Base-by-base conservation (phyloP, 2,888 invertebrate genomes). In the Caenorhabditis sinica region DNA sequence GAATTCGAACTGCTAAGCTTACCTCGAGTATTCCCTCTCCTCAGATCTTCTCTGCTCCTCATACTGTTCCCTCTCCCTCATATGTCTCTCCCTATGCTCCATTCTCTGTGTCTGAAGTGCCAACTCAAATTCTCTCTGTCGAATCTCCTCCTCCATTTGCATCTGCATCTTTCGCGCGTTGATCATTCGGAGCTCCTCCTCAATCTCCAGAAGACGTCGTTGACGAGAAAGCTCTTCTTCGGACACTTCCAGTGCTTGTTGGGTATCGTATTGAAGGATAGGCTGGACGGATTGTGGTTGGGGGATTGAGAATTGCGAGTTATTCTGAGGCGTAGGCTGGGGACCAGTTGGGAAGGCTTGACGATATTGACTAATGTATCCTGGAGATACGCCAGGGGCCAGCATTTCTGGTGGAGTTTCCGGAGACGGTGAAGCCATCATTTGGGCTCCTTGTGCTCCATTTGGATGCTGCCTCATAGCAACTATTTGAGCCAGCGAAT, bases 121-220 rank as follows among this genome's bases (percentile, higher is more conserved):
- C 49, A 76, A n/a, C 30, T 76, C 68, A 17, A 20, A 11, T 25
- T 76, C 75, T 2, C 68, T 43, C n/a, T 49, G 43, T 23, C 66
- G 13, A 5, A 76, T 28, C 56, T 76, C 68, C 6, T 43, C 75
- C n/a, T 65, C 66, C 60, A 76, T 76, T 25, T 56, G 66, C 58
- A 68, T 66, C 11, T 63, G 71, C 3, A 43, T 4, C 43, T 79
- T 71, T 13, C 71, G 20, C 13, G 11, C 40, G 36, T 72, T 65
- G 23, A 80, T 65, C 23, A 13, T 30, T 13, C 45, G n/a, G 2
- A 80, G 43, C 58, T 80, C 72, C 13, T 58, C n/a, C 13, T 80
- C 80, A 28, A 80, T 71, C 33, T 80, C 72, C 25, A 56, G 17
- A 33, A 80, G 53, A 13, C 80, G 33, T 13, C 45, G 33, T n/a